Conservation (phyloP, 2,888 invertebrate genomes). For the Dryobota labecula region DNA sequence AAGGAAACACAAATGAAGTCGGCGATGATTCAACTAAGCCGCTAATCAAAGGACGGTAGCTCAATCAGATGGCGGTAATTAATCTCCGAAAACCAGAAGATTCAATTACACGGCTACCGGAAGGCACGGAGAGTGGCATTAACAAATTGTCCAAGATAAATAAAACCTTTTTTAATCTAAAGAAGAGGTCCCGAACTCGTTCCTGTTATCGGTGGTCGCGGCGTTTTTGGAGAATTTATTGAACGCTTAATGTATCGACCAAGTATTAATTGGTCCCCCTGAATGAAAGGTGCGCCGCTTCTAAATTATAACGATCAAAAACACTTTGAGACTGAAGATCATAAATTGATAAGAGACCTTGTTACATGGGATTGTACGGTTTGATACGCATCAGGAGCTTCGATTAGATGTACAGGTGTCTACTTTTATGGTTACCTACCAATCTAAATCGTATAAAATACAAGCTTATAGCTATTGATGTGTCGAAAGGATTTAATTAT, state of each 20-base stretch:
- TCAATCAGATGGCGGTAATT: constrained; percentile 82
- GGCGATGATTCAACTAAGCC: constrained; percentile 72
- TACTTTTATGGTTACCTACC: constrained; percentile 35
- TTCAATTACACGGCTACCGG: constrained; percentile 90
- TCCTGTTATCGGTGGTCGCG: constrained; percentile 77
- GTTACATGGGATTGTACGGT: constrained; percentile 55
- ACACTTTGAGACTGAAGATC: constrained; percentile 79
- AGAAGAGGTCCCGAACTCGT: constrained; percentile 81
- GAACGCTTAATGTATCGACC: constrained; percentile 85
- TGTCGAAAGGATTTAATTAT: background rate
- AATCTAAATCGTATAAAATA: constrained; percentile 34
- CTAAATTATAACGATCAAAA: constrained; percentile 82
- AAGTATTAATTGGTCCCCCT: constrained; percentile 85
- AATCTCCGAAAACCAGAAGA: constrained; percentile 89
- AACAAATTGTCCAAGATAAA: constrained; percentile 90
- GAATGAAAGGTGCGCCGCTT: constrained; percentile 84
- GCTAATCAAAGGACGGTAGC: constrained; percentile 88
- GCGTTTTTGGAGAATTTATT: constrained; percentile 84
- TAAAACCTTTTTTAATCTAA: constrained; percentile 87
- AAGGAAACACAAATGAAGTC: constrained; percentile 73
- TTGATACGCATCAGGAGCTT: constrained; percentile 53
- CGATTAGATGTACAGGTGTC: constrained; percentile 50
- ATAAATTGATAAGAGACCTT: constrained; percentile 71
- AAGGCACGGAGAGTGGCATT: constrained; percentile 87
- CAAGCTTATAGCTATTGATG: constrained; percentile 9